Evolutionary conservation across 1,140 invertebrate genomes (phyloP).

Genomic region (Phymorhynchus buccinoides): DNA sequence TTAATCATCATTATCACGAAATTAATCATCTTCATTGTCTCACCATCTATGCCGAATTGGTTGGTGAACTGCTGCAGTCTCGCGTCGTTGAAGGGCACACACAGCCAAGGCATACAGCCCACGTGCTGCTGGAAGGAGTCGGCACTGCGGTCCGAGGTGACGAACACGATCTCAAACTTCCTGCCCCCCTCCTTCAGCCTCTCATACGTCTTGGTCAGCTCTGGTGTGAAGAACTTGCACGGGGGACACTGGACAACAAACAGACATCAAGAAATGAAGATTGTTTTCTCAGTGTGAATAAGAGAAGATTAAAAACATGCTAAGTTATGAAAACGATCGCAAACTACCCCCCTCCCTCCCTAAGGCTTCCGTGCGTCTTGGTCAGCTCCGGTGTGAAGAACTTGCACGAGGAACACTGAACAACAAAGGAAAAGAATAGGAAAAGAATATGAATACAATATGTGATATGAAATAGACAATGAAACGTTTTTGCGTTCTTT

Average conservation of each 20-base stretch:
- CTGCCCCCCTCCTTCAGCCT: slow-evolving; percentile 80
- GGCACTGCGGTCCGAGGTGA: slow-evolving; percentile 85
- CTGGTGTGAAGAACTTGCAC: slow-evolving; percentile 85
- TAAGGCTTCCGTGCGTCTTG: slow-evolving; percentile 81
- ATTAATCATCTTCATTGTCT: too few species aligned
- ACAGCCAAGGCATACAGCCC: slow-evolving; percentile 83
- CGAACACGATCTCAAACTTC: slow-evolving; percentile 86
- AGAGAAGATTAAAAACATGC: too few species aligned
- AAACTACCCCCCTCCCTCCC: slow-evolving; percentile 81
- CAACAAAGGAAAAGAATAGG: slow-evolving; percentile 37
- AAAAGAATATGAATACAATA: too few species aligned
- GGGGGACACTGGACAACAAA: slow-evolving; percentile 82
- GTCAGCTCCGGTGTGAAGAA: slow-evolving; percentile 84
- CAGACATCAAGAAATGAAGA: too few species aligned
- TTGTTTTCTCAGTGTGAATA: too few species aligned
- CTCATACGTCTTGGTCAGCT: slow-evolving; percentile 81
- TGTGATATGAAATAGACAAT: too few species aligned
- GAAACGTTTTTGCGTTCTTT: too few species aligned
- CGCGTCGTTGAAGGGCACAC: slow-evolving; percentile 80
- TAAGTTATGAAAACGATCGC: slow-evolving; percentile 88
- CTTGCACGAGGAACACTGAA: slow-evolving; percentile 86
- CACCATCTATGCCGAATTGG: slow-evolving; percentile 80
- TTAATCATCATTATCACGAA: too few species aligned
- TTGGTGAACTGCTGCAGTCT: slow-evolving; percentile 79
- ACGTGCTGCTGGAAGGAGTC: slow-evolving; percentile 81